Conservation (phyloP, 2,888 invertebrate species). For the Plebejus melissa region DNA sequence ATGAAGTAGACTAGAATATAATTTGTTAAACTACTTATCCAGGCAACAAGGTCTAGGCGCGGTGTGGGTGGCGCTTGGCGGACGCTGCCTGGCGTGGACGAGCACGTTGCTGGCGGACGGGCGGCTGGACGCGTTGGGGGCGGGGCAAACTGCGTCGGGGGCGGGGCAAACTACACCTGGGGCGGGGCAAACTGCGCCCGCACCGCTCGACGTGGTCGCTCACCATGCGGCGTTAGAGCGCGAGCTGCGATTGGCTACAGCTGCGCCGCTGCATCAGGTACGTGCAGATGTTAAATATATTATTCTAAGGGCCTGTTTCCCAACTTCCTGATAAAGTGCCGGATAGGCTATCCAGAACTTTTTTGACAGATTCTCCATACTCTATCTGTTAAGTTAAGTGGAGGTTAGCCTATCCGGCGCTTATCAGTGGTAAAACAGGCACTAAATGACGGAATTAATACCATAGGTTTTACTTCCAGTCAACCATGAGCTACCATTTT, state of each 20-base stretch:
- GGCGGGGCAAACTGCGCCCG: slow-evolving; percentile 53
- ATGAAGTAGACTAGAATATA: too few relatives aligned
- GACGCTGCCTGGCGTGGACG: slow-evolving; percentile 88
- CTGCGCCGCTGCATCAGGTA: slow-evolving; percentile 86
- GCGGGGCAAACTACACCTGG: slow-evolving; percentile 50
- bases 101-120: slow-evolving; percentile 87
- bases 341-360: too few relatives aligned
- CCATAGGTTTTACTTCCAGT: too few relatives aligned
- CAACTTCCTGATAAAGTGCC: too few relatives aligned
- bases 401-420: too few relatives aligned
- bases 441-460: too few relatives aligned
- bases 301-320: too few relatives aligned
- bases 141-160: slow-evolving; percentile 39
- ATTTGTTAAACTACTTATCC: slow-evolving; percentile 22
- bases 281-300: too few relatives aligned
- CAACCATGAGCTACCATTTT: too few relatives aligned
- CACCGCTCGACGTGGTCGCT: slow-evolving; percentile 81
- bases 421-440: too few relatives aligned
- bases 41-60: slow-evolving; percentile 94
- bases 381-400: too few relatives aligned
- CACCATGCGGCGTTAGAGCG: slow-evolving; percentile 84
- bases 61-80: slow-evolving; percentile 92
- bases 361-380: too few relatives aligned
- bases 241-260: slow-evolving; percentile 83
- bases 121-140: slow-evolving; percentile 82